Evolutionary conservation across 2,888 invertebrate genomes (phyloP), one percentile per base, ranked within the genome.

Genomic region (Drosophila histrio): DNA sequence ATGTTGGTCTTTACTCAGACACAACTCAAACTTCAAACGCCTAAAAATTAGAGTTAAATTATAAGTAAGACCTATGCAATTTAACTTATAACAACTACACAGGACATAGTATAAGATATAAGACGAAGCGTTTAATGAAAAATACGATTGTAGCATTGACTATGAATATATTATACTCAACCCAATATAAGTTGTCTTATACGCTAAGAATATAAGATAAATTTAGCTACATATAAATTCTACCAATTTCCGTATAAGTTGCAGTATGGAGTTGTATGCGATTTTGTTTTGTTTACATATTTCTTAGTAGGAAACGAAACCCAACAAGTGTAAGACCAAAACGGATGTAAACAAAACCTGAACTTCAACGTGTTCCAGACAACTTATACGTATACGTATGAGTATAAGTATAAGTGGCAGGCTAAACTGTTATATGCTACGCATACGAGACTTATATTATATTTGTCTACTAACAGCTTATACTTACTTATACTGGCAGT

Each of bases 341-440:
- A 4, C 39, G 24, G 24, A 39, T 13, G 56, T 43, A 61, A 61
- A 39, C 52, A 49, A 58, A 58, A 54, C 64, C 19, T 52, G 28
- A 36, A 32, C 30, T 28, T 7, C 61, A 56, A 72, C 65, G 3
- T 61, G 43, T n/a, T 46, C 11, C 24, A 13, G 2, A 2, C 50
- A 47, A 62, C 62, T 62, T 56, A 26, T 65, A 59, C 22, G 13
- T 3, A 15, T 7, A 13, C 38, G 41, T 9, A n/a, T n/a, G n/a
- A n/a, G n/a, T n/a, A n/a, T n/a, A n/a, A 19, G 46, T 62, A 68
- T 44, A 52, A 63, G 63, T 24, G 17, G 2, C 5, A 0, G 0
- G 8, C 1, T 1, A 58, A 79, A 72, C 77, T 83, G 79, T 83
- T 83, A 83, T 80, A 80, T 69, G 30, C 44, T 64, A 72, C 50